These are phyloP conservation scores for Cryptocheilus praepositus DNA, from an alignment of 2,888 invertebrate species.

Conservation along the genomic window DNA sequence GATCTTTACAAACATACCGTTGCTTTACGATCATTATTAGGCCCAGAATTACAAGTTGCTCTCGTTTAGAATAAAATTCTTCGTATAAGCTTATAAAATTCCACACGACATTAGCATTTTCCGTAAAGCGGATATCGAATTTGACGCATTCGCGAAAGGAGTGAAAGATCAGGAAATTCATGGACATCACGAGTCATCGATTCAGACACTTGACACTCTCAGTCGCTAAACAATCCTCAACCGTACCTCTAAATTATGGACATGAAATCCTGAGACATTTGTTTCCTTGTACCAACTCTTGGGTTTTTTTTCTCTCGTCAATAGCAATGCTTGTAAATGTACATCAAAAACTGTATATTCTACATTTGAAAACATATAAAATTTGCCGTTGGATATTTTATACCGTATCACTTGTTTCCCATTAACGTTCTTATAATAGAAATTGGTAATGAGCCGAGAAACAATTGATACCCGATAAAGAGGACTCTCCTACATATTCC, in stretches of 20 bases:
- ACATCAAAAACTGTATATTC: constrained; percentile 44
- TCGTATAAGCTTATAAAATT: too few relatives aligned
- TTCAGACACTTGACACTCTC: constrained; percentile 22
- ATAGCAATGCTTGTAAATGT: constrained; percentile 43
- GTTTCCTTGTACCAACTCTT: constrained; percentile 37
- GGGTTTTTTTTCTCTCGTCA: constrained; percentile 24
- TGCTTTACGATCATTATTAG: constrained; percentile 41
- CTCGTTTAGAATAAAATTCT: constrained; percentile 10
- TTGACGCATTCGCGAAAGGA: too few relatives aligned
- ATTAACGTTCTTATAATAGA: constrained; percentile 12
- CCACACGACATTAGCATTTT: too few relatives aligned
- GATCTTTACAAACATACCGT: constrained; percentile 38
- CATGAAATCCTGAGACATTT: constrained; percentile 48
- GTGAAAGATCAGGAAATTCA: too few relatives aligned
- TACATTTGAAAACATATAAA: constrained; percentile 45
- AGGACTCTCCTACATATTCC: too few relatives aligned
- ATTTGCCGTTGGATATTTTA: constrained; percentile 30
- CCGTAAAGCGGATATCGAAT: too few relatives aligned
- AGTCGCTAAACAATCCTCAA: constrained; percentile 31
- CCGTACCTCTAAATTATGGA: constrained; percentile 39
- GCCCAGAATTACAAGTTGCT: constrained; percentile 13
- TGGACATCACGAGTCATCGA: too few relatives aligned
- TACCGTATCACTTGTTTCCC: constrained; percentile 22
- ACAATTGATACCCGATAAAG: too few relatives aligned
- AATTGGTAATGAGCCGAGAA: constrained; percentile 1